Percentiles rank a stretch among this genome's conserved stretches.
These are phyloP conservation scores for Pteropus alecto DNA, from an alignment of 2,113 vertebrate species.

Conservation along the genomic window DNA sequence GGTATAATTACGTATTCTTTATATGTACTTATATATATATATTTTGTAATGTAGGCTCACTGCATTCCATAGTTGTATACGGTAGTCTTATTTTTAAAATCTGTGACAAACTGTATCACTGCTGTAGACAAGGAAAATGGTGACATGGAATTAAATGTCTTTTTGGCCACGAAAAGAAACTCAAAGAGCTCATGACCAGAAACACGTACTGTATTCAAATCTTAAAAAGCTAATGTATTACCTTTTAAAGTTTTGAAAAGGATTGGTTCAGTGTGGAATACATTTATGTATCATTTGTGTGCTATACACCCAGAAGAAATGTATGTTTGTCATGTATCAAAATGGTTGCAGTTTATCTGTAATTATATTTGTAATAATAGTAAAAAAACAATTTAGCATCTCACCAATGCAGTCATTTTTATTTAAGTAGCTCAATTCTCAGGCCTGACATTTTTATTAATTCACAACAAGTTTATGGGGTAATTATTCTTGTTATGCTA, in stretches of 20 bases:
- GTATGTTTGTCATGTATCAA: slow-evolving; percentile 30
- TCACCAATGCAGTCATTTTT: slow-evolving; percentile 38
- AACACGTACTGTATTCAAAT: slow-evolving; percentile 36
- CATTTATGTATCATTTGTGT: slow-evolving; percentile 30
- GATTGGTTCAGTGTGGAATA: slow-evolving; percentile 10
- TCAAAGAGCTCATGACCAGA: slow-evolving; percentile 12
- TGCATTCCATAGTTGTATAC: neutral
- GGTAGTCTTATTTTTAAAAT: neutral
- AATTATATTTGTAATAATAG: slow-evolving; percentile 57
- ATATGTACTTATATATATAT: neutral
- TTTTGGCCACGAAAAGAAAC: slow-evolving; percentile 21
- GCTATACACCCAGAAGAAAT: slow-evolving; percentile 5
- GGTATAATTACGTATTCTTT: neutral
- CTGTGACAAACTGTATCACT: neutral
- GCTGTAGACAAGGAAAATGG: neutral
- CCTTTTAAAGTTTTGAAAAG: slow-evolving; percentile 21
- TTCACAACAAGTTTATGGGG: neutral
- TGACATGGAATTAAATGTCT: neutral
- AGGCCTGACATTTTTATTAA: neutral
- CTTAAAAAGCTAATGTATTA: slow-evolving; percentile 41
- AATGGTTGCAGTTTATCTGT: slow-evolving; percentile 31
- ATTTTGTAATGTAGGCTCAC: neutral
- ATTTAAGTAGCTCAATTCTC: slow-evolving; percentile 31
- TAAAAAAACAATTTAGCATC: slow-evolving; percentile 44
- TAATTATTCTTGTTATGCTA: neutral